These are phyloP conservation scores for Coptodon rendalli DNA, from an alignment of 2,113 vertebrate species.

Conservation along the genomic window DNA sequence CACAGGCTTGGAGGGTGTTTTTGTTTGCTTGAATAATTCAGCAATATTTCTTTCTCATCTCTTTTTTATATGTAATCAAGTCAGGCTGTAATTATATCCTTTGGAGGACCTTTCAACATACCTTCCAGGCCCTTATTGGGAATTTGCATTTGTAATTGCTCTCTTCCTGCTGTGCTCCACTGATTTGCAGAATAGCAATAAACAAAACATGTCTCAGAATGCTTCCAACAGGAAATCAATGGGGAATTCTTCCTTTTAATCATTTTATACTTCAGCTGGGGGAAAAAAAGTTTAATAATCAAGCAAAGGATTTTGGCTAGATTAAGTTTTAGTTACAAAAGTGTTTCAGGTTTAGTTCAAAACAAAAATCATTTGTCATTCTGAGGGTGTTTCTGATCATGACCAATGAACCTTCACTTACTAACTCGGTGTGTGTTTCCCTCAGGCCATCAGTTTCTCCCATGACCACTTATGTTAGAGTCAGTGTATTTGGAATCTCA, in stretches of 20 bases:
- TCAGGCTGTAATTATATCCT: slow-evolving; percentile 58
- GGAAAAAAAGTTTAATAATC: neutral
- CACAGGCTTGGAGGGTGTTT: slow-evolving; percentile 13
- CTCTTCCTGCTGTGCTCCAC: slow-evolving; percentile 33
- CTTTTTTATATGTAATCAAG: slow-evolving; percentile 60
- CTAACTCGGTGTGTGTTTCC: neutral
- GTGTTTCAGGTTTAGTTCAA: neutral
- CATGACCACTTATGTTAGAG: neutral
- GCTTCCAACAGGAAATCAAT: slow-evolving; percentile 44
- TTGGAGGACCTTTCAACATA: slow-evolving; percentile 56
- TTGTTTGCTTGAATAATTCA: slow-evolving; percentile 58
- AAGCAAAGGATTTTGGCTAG: neutral
- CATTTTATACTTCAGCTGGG: slow-evolving; percentile 41
- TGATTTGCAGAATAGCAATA: slow-evolving; percentile 56
- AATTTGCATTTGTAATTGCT: slow-evolving; percentile 69
- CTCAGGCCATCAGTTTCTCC: neutral
- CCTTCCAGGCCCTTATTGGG: slow-evolving; percentile 56
- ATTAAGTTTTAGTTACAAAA: neutral
- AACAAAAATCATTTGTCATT: neutral
- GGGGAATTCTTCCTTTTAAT: slow-evolving; percentile 50
- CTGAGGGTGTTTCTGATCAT: neutral
- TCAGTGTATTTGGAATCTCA: neutral
- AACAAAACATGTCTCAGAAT: slow-evolving; percentile 56
- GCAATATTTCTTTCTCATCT: slow-evolving; percentile 33
- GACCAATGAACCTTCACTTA: neutral